A percentile compares a stretch with the other conserved stretches of the same genome.
Conservation (phyloP, 2,113 vertebrate species). For the Nymphicus hollandicus region DNA sequence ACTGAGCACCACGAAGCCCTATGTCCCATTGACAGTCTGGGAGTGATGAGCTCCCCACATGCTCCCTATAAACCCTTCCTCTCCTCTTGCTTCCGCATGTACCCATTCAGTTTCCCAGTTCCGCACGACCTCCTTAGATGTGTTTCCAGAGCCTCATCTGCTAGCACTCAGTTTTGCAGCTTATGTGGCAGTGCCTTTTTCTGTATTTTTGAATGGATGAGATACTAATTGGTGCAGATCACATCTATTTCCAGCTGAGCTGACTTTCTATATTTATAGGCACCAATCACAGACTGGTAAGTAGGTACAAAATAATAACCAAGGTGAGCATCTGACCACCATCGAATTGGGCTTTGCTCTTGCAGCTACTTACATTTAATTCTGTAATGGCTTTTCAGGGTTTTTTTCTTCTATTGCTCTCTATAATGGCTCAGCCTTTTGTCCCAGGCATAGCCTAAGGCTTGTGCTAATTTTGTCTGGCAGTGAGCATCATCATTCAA, state of each 20-base stretch:
- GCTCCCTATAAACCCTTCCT: neutral
- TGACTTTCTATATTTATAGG: neutral
- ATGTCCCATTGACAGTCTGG: neutral
- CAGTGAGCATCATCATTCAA: neutral
- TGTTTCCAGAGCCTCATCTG: neutral
- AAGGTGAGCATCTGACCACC: neutral
- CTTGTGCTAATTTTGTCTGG: neutral
- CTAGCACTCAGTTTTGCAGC: neutral
- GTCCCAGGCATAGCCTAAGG: neutral
- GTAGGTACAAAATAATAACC: neutral
- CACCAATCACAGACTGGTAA: neutral
- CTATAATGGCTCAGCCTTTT: neutral
- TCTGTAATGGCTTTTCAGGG: neutral
- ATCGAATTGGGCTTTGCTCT: neutral
- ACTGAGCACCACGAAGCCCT: neutral
- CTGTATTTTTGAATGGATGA: neutral
- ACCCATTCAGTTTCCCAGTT: neutral
- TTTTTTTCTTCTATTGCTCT: neutral
- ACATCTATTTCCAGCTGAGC: neutral
- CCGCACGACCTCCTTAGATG: neutral
- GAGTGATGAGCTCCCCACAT: rapidly evolving
- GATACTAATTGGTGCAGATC: neutral
- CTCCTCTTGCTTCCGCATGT: neutral
- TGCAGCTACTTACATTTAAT: neutral
- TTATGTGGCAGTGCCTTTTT: neutral